Conservation (phyloP, 2,113 vertebrate genomes). For the Microcebus tavaratra region DNA sequence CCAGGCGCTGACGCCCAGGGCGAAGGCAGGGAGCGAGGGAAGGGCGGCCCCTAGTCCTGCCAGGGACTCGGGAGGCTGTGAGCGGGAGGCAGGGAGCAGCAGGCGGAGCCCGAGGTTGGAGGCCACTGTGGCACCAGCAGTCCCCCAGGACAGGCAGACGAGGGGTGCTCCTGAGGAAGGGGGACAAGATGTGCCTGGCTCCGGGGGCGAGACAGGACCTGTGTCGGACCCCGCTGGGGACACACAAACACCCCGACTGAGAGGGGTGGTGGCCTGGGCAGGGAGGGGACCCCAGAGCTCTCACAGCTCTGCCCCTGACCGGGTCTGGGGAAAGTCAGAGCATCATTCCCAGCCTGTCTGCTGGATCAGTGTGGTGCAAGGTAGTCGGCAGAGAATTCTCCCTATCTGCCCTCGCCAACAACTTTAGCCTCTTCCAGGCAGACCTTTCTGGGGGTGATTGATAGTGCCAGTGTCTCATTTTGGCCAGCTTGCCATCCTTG, state of each 20-base stretch:
- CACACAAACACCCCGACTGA: rapidly evolving
- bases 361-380: background rate
- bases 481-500: no score
- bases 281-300: background rate
- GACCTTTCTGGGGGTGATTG: background rate
- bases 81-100: no score
- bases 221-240: background rate
- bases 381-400: background rate
- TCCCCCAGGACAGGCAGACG: background rate
- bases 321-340: background rate
- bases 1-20: background rate
- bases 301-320: background rate
- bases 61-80: background rate
- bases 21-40: background rate
- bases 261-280: background rate
- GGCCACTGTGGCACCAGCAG: rapidly evolving
- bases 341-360: background rate
- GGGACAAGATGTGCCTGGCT: background rate
- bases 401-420: background rate
- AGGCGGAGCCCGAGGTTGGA: background rate
- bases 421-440: background rate
- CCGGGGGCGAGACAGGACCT: background rate
- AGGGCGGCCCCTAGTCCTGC: rapidly evolving
- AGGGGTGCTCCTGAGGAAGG: background rate
- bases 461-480: background rate